A percentile compares a stretch with the other conserved stretches of the same genome.
Conservation (phyloP, 2,797 vertebrate genomes). For the Lophura swinhoii region DNA sequence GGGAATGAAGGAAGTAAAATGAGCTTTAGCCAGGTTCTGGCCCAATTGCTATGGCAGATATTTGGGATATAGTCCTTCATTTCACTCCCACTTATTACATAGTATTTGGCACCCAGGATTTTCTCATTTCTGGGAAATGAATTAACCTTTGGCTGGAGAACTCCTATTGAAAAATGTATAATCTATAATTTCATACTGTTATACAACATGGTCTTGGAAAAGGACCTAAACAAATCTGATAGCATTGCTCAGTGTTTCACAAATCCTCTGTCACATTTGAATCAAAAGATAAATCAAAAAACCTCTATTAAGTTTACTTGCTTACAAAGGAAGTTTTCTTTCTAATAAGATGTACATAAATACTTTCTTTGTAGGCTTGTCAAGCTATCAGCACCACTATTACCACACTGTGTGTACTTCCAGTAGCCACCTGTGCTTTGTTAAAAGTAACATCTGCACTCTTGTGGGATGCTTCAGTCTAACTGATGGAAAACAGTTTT, state of each 20-base stretch:
- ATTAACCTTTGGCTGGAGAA: conserved; percentile 31
- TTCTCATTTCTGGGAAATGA: conserved; percentile 1
- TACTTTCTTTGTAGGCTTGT: neutral
- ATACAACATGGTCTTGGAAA: neutral
- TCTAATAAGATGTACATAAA: neutral
- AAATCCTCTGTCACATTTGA: neutral
- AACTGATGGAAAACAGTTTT: neutral
- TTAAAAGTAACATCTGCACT: neutral
- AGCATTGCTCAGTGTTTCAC: neutral
- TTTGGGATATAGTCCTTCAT: neutral
- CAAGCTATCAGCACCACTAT: neutral
- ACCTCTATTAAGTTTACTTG: neutral
- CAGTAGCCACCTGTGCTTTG: neutral
- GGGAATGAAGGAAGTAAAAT: neutral
- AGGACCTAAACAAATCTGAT: neutral
- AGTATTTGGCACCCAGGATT: neutral
- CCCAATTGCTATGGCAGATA: neutral
- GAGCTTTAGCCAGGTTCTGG: neutral
- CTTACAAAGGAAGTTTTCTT: neutral
- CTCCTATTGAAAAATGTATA: neutral
- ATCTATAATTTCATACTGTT: neutral
- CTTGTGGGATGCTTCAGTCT: neutral
- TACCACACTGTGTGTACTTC: neutral
- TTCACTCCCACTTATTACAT: neutral
- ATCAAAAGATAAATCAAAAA: neutral